Percentiles rank a stretch among this genome's conserved stretches.
phyloP scores from a whole-genome alignment of 1,140 invertebrate species.

The Heliconius melpomene region DNA sequence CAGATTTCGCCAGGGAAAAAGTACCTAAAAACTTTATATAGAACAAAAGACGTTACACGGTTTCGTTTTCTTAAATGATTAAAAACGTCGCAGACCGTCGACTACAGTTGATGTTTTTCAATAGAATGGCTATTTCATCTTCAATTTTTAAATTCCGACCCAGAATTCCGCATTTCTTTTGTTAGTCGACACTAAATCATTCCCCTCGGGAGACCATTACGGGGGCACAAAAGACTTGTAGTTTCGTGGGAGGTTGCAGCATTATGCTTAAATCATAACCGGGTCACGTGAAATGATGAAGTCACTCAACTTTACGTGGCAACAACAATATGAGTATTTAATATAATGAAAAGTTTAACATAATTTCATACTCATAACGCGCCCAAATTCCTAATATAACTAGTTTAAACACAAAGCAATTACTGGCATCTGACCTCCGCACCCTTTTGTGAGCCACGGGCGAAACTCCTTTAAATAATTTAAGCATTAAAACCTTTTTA shows the following conservation, averaged over 20 bases:
- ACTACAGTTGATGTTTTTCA: conserved; percentile 27
- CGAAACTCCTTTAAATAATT: conserved; percentile 4
- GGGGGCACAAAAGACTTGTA: conserved; percentile 38
- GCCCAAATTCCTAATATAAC: neutral
- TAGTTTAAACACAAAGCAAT: conserved; percentile 8
- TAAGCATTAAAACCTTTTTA: conserved; percentile 1
- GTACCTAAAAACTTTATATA: conserved; percentile 20
- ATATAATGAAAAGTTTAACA: neutral
- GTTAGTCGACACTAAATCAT: conserved; percentile 39
- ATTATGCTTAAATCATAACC: conserved; percentile 34
- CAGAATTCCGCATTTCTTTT: conserved; percentile 41
- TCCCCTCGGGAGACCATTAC: conserved; percentile 34
- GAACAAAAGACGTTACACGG: conserved; percentile 32
- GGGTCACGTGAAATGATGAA: conserved; percentile 30
- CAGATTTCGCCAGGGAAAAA: conserved; percentile 14
- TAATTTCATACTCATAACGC: neutral
- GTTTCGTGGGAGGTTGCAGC: conserved; percentile 25
- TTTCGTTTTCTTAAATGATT: conserved; percentile 34
- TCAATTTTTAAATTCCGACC: conserved; percentile 39
- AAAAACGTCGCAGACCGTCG: conserved; percentile 32
- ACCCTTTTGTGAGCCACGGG: neutral
- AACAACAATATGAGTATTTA: neutral
- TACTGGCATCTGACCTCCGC: conserved; percentile 2
- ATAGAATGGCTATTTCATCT: conserved; percentile 34
- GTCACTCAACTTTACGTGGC: neutral